These are phyloP conservation scores for Eolophus roseicapilla DNA, from an alignment of 2,113 vertebrate species.

Conservation along the genomic window DNA sequence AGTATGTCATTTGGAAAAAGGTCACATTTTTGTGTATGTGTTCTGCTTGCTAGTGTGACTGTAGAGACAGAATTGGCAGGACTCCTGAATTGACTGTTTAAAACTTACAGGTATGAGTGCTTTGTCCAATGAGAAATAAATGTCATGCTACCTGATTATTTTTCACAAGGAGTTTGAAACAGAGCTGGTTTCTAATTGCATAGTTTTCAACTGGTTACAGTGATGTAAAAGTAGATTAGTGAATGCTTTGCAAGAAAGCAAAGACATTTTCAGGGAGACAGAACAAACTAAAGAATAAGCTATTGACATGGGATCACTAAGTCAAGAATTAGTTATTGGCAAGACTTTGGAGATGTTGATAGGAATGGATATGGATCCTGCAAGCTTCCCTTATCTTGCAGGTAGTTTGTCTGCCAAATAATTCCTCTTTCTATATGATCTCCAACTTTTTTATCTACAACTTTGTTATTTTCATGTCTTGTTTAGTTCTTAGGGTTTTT, in stretches of 20 bases:
- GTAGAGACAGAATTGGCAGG: background rate
- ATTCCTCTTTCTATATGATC: background rate
- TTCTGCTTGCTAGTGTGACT: background rate
- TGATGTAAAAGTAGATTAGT: background rate
- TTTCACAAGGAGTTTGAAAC: background rate
- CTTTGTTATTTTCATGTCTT: background rate
- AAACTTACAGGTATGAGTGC: background rate
- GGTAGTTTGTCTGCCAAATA: background rate
- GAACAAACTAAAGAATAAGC: background rate
- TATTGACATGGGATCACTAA: background rate
- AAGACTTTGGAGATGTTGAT: background rate
- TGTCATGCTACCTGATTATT: rapidly evolving
- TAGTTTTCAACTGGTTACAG: background rate
- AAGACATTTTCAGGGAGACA: background rate
- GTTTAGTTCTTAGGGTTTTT: rapidly evolving
- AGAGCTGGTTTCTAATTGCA: background rate
- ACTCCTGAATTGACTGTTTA: background rate
- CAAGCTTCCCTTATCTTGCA: background rate
- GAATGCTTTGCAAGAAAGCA: background rate
- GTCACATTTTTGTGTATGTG: background rate
- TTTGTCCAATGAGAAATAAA: background rate
- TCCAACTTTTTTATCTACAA: background rate
- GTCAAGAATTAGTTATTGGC: background rate
- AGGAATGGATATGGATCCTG: background rate
- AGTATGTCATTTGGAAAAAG: background rate